Evolutionary conservation across 2,113 vertebrate species (phyloP).

Genomic region (Prolemur simus): DNA sequence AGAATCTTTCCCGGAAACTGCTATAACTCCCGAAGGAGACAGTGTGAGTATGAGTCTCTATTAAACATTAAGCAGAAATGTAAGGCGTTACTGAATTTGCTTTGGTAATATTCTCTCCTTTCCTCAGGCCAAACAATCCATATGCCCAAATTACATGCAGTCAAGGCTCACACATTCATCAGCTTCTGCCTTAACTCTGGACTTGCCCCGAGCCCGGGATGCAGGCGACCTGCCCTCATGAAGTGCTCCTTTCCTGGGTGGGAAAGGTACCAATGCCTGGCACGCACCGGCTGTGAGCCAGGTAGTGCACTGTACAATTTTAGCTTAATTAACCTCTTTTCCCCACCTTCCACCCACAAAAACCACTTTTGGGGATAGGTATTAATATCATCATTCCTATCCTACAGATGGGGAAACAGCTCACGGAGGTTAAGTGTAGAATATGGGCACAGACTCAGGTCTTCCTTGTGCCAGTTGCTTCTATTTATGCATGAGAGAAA

Average conservation of each 20-base stretch:
- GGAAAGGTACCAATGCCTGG: neutral
- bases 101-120: neutral
- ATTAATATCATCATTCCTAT: neutral
- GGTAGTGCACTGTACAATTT: neutral
- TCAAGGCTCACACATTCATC: neutral
- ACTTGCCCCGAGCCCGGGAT: neutral
- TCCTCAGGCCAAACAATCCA: neutral
- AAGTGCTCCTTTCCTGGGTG: neutral
- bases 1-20: neutral
- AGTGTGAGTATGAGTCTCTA: neutral
- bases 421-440: neutral
- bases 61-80: neutral
- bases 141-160: neutral
- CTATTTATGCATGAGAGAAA: neutral
- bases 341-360: rapidly evolving
- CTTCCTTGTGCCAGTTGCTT: neutral
- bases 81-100: neutral
- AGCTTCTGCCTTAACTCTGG: neutral
- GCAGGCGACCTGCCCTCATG: neutral
- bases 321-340: neutral
- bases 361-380: neutral
- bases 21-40: neutral
- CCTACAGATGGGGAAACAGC: neutral
- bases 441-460: neutral
- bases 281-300: neutral